phyloP scores from a whole-genome alignment of 2,888 invertebrate species.

The Caenorhabditis imperialis region DNA sequence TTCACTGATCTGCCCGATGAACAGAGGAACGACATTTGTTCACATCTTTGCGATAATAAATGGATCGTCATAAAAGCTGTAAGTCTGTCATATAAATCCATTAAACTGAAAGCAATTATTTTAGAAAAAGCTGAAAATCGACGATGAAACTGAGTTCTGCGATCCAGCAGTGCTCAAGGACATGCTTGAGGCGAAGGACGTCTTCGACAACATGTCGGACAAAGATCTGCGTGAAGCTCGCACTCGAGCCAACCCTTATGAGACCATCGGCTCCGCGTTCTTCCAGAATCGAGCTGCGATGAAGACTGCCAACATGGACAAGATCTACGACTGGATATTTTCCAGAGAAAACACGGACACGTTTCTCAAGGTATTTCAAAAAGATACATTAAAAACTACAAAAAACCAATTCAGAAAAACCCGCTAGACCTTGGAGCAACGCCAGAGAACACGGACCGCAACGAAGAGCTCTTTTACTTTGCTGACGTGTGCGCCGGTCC shows the following conservation, averaged over 20 bases:
- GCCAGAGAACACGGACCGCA: conserved; percentile 57
- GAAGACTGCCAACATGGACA: conserved; percentile 98
- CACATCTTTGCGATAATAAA: conserved; percentile 16
- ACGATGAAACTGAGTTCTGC: conserved; percentile 88
- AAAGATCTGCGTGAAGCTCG: conserved; percentile 87
- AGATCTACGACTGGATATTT: conserved; percentile 90
- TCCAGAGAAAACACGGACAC: conserved; percentile 84
- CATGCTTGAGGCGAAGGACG: conserved; percentile 85
- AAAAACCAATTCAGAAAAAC: conserved; percentile 52
- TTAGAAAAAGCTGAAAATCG: conserved; percentile 80
- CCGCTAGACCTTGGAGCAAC: conserved; percentile 46
- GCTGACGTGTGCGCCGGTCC: conserved; percentile 97
- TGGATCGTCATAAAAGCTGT: conserved; percentile 54
- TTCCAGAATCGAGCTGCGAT: conserved; percentile 90
- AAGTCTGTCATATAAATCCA: neutral
- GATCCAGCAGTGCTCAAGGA: conserved; percentile 84
- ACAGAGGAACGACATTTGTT: conserved; percentile 16
- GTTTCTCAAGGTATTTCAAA: neutral
- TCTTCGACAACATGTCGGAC: conserved; percentile 86
- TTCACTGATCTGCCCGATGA: conserved; percentile 48
- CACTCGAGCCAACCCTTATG: conserved; percentile 91
- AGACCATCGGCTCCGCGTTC: conserved; percentile 89
- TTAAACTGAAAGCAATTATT: neutral
- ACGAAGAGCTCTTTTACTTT: conserved; percentile 85
- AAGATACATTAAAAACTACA: neutral